Conservation (phyloP, 2,797 vertebrate genomes). For the Lophotriccus pileatus region DNA sequence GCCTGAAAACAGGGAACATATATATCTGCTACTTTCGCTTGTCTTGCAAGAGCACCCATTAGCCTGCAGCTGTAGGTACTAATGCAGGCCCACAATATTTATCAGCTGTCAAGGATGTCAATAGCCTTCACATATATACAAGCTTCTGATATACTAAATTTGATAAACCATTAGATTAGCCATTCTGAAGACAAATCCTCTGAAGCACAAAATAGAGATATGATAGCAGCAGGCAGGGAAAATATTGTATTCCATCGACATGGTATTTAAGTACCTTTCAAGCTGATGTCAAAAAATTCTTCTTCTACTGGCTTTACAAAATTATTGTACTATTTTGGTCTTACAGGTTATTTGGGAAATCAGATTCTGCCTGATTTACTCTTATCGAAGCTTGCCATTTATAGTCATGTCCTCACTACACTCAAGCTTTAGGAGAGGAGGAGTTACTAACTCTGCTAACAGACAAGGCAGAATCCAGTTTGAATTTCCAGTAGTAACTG, state of each 20-base stretch:
- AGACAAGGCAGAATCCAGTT: neutral
- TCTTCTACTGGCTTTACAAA: neutral
- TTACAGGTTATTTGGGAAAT: neutral
- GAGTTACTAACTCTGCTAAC: neutral
- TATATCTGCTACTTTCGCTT: neutral
- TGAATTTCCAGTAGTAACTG: neutral
- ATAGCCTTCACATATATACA: neutral
- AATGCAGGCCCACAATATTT: neutral
- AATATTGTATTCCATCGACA: neutral
- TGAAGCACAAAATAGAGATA: neutral
- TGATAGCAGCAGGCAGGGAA: neutral
- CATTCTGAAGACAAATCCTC: neutral
- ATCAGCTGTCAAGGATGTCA: neutral
- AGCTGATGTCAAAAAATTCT: neutral
- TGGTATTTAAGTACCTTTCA: neutral
- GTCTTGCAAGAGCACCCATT: neutral
- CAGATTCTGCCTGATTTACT: neutral
- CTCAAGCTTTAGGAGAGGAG: neutral
- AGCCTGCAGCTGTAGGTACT: neutral
- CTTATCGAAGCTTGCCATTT: neutral
- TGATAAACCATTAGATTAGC: neutral
- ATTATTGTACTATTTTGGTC: slow-evolving; percentile 27
- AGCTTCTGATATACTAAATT: neutral
- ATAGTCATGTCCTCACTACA: neutral
- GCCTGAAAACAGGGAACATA: slow-evolving; percentile 12